Percentiles rank a stretch among this genome's conserved stretches.
Conservation (phyloP, 2,888 invertebrate genomes). For the Rotaria macrura region DNA sequence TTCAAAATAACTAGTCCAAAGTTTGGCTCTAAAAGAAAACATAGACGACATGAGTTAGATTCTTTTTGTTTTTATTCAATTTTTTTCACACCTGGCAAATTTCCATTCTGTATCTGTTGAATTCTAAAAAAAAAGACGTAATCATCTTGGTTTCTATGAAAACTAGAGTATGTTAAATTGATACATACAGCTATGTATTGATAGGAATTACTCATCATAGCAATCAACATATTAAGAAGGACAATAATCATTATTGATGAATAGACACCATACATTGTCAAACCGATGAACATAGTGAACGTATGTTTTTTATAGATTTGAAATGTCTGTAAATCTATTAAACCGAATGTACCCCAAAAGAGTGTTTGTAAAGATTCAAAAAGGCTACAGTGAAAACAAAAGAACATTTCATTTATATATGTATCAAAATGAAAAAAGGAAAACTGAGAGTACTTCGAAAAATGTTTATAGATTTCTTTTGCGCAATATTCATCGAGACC, state of each 20-base stretch:
- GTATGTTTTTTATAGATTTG: slow-evolving; percentile 78
- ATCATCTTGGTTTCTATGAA: background rate
- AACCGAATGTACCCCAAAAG: slow-evolving; percentile 96
- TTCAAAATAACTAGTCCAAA: slow-evolving; percentile 96
- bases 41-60: too few species aligned
- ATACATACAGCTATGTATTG: slow-evolving; percentile 82
- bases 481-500: slow-evolving; percentile 24
- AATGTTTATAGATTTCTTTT: slow-evolving; percentile 45
- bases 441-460: slow-evolving; percentile 49
- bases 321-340: slow-evolving; percentile 87
- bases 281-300: slow-evolving; percentile 91
- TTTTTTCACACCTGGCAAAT: slow-evolving; percentile 47
- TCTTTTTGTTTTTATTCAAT: background rate
- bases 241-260: slow-evolving; percentile 94
- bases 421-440: background rate
- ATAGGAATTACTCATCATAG: slow-evolving; percentile 99
- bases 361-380: slow-evolving; percentile 94
- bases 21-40: slow-evolving; percentile 66
- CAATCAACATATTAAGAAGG: slow-evolving; percentile 84
- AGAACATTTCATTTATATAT: too few species aligned
- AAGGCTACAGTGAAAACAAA: slow-evolving; percentile 58
- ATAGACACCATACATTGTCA: slow-evolving; percentile 95
- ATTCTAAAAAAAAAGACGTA: slow-evolving; percentile 59
- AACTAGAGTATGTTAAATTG: background rate
- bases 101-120: slow-evolving; percentile 95